phyloP scores from a whole-genome alignment of 2,113 vertebrate species.

The Misgurnus mizolepis region DNA sequence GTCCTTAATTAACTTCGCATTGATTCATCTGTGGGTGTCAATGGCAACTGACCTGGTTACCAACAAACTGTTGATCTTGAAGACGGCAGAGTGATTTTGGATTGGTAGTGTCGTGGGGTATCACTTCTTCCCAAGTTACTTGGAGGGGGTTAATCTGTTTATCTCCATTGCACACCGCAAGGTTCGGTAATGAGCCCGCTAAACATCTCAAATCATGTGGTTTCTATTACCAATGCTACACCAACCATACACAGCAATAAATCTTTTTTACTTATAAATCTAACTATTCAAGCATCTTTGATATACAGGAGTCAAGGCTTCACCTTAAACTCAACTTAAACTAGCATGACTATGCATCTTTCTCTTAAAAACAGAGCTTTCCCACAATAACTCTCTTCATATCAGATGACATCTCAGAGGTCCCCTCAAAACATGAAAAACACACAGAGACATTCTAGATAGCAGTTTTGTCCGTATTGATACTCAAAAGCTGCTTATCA shows the following conservation, averaged over 20 bases:
- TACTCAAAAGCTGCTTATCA: not conserved
- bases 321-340: no score
- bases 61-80: conserved; percentile 11
- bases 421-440: not conserved
- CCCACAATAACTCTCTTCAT: not conserved
- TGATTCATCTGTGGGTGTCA: not conserved
- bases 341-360: no score
- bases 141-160: not conserved
- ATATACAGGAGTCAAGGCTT: not conserved
- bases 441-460: not conserved
- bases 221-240: not conserved
- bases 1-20: conserved; percentile 12
- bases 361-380: not conserved
- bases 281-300: not conserved
- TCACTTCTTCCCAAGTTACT: not conserved
- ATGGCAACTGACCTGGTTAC: not conserved
- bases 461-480: not conserved
- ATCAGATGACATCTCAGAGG: not conserved
- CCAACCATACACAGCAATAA: not conserved
- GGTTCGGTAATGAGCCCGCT: not conserved
- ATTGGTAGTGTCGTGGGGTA: not conserved
- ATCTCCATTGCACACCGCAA: not conserved
- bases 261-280: not conserved
- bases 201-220: not conserved
- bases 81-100: not conserved